A percentile compares a stretch with the other conserved stretches of the same genome.
Conservation (phyloP, 2,113 vertebrate species). For the Vulpes ferrilata region DNA sequence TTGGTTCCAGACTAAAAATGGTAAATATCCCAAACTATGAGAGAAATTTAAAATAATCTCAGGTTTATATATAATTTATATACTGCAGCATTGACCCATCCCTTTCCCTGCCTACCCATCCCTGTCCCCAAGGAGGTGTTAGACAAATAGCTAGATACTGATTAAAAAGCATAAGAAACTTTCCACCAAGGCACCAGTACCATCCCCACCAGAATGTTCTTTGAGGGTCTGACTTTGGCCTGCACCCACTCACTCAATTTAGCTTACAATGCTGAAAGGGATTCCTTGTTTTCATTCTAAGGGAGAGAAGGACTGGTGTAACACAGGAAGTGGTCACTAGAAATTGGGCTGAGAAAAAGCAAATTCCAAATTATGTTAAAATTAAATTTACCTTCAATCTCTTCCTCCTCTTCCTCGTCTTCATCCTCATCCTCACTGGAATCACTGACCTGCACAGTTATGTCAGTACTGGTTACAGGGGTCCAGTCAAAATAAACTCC, state of each 20-base stretch:
- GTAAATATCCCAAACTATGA: conserved; percentile 41
- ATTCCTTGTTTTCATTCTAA: not conserved
- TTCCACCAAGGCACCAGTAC: not conserved
- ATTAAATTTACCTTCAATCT: conserved; percentile 90
- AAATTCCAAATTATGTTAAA: not conserved
- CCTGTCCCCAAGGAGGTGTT: not conserved
- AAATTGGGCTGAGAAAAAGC: not conserved
- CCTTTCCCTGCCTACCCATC: not conserved
- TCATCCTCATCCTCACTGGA: conserved; percentile 99
- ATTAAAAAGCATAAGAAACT: not conserved
- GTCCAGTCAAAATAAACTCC: conserved; percentile 99
- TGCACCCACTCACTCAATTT: not conserved
- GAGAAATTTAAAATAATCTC: conserved; percentile 2
- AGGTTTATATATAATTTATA: not conserved
- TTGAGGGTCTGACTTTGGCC: not conserved
- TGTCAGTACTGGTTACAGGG: conserved; percentile 93
- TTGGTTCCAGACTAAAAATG: conserved; percentile 22
- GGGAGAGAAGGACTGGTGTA: not conserved
- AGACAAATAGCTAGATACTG: not conserved
- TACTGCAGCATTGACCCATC: not conserved
- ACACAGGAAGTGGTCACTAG: not conserved
- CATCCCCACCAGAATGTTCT: not conserved
- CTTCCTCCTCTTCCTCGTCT: conserved; percentile 93
- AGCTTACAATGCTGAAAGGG: not conserved
- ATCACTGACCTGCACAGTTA: conserved; percentile 98